phyloP scores from a whole-genome alignment of 2,888 invertebrate genomes.

The Hirtodrosophila confusa region DNA sequence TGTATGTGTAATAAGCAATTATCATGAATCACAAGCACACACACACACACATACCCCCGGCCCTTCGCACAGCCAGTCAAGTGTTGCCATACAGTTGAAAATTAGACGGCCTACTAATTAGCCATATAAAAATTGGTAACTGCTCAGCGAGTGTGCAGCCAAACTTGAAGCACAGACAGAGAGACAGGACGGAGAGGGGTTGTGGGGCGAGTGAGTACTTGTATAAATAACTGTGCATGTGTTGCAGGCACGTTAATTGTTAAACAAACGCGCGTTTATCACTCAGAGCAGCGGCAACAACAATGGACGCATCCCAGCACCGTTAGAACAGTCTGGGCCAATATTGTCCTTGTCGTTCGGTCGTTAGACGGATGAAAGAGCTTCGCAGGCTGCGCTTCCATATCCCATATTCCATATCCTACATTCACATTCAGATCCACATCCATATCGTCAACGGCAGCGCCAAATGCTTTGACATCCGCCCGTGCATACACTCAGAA shows the following conservation, averaged over 20 bases:
- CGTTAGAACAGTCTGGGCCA: slow-evolving; percentile 38
- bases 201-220: slow-evolving; percentile 12
- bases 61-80: slow-evolving; percentile 12
- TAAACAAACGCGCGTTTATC: slow-evolving; percentile 83
- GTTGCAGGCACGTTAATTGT: slow-evolving; percentile 82
- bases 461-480: slow-evolving; percentile 64
- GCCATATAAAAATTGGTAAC: slow-evolving; percentile 55
- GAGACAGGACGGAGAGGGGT: neutral
- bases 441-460: slow-evolving; percentile 60
- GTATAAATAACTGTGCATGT: slow-evolving; percentile 80
- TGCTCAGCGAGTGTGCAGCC: slow-evolving; percentile 11
- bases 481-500: slow-evolving; percentile 22
- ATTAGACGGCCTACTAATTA: slow-evolving; percentile 50
- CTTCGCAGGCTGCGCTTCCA: slow-evolving; percentile 38
- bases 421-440: slow-evolving; percentile 26
- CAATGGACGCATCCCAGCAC: slow-evolving; percentile 27
- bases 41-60: slow-evolving; percentile 9
- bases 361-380: slow-evolving; percentile 67
- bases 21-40: slow-evolving; percentile 72
- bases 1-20: slow-evolving; percentile 77
- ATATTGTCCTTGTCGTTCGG: slow-evolving; percentile 66
- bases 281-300: slow-evolving; percentile 60
- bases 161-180: slow-evolving; percentile 6
- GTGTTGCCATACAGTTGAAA: slow-evolving; percentile 37
- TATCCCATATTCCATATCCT: slow-evolving; percentile 27